Percentiles rank a stretch among this genome's conserved stretches.
Evolutionary conservation across 2,888 invertebrate genomes (phyloP).

Genomic region (Cephus spinipes): DNA sequence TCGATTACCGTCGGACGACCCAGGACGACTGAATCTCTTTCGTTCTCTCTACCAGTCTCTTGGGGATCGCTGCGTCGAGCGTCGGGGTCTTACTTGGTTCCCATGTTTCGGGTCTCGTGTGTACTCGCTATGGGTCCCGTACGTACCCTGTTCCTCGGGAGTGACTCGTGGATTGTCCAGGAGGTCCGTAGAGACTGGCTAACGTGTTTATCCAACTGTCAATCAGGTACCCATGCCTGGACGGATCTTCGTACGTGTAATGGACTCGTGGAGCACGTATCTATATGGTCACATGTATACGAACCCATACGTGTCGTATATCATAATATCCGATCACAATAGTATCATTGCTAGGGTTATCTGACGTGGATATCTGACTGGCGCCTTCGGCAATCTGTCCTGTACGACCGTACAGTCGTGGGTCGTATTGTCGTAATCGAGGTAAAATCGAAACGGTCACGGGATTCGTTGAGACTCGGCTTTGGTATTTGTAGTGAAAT

Average conservation of each 20-base stretch:
- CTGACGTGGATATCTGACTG: slow-evolving; percentile 8
- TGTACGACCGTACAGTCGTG: not conserved
- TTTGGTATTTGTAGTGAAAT: not conserved
- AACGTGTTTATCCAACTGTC: slow-evolving; percentile 61
- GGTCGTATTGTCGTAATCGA: not conserved
- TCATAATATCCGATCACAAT: slow-evolving; percentile 48
- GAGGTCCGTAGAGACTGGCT: slow-evolving; percentile 36
- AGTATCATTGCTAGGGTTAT: slow-evolving; percentile 8
- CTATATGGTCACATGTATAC: not conserved
- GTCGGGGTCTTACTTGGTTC: not conserved
- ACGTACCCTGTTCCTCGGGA: slow-evolving; percentile 2
- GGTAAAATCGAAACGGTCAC: not conserved
- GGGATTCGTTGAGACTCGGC: not conserved
- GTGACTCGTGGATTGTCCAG: slow-evolving; percentile 42
- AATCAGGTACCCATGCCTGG: slow-evolving; percentile 40
- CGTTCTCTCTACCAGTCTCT: not conserved
- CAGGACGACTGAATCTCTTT: not conserved
- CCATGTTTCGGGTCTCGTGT: not conserved
- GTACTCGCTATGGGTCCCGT: not conserved
- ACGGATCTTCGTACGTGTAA: not conserved
- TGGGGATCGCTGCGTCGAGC: not conserved
- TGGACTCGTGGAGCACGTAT: not conserved
- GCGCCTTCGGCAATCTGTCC: not conserved
- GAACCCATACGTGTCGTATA: slow-evolving; percentile 26
- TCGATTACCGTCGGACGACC: not conserved